Evolutionary conservation across 30 jellyfish, hydroid and myxozoan species (phyloP).

Genomic region (Catostylus mosaicus): DNA sequence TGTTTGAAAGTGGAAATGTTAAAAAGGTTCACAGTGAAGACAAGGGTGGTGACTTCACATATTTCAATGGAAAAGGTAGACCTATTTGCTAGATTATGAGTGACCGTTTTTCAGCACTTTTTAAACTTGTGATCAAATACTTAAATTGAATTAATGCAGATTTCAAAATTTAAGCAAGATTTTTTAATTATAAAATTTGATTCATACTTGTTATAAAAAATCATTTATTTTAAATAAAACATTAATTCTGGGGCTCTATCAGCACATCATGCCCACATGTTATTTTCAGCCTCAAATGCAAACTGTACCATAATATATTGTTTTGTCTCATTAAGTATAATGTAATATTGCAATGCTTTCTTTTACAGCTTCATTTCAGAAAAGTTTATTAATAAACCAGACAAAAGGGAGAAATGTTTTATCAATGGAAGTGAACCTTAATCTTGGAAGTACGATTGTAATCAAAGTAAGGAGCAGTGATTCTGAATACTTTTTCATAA

Average conservation of each 20-base stretch:
- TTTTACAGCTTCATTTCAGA: conserved; percentile 1
- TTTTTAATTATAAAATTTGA: no score
- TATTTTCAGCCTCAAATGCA: no score
- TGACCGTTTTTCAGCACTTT: no score
- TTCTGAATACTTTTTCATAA: neutral
- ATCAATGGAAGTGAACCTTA: conserved; percentile 29
- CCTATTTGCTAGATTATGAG: neutral
- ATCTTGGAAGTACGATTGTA: conserved; percentile 11
- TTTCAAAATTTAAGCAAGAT: no score
- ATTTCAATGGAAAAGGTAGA: conserved; percentile 46
- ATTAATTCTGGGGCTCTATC: no score
- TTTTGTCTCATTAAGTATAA: neutral
- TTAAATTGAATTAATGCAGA: no score
- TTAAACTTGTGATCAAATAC: no score
- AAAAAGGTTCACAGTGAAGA: conserved; percentile 11
- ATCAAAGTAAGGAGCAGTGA: conserved; percentile 36
- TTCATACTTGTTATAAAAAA: no score
- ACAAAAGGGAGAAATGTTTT: neutral
- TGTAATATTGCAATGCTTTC: neutral
- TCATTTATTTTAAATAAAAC: no score
- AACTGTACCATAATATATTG: no score
- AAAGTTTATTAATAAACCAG: neutral
- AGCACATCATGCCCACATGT: no score
- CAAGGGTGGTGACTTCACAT: conserved; percentile 12
- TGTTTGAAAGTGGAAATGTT: conserved; percentile 1